Base-by-base conservation (phyloP, 23 tunicate genomes). In the Halocynthia roretzi region DNA sequence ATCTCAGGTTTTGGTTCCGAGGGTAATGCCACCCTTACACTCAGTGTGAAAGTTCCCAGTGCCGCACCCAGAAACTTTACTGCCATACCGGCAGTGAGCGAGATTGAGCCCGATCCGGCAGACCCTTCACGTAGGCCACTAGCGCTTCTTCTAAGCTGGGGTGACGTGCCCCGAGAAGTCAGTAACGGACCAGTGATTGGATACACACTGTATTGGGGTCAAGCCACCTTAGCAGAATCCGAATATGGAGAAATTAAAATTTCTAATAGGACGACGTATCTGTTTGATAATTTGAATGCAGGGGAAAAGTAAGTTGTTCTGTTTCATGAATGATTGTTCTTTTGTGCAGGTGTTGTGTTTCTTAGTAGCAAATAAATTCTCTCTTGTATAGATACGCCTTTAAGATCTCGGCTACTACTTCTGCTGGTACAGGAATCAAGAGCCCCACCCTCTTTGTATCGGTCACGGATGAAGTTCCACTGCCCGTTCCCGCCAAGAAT, bases 371-470 rank as follows among this genome's bases (percentile, higher is more conserved):
- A 68, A 68, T 1, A 14, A n/a, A 15, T n/a, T 58, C 64, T 58
- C 2, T 51, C 17, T 14, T 15, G 77, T 75, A 20, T 65, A 91
- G 98, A 71, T 93, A 78, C 55, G 87, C 82, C 50, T 93, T 93
- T 67, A 49, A 72, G 31, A 87, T 93, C 7, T 69, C 98, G 53
- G 98, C 98, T 5, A 15, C 65, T 18, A 93, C 80, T 76, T 56
- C 53, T 51, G 98, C 89, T 6, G 98, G 98, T 0, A 80, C 61
- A 51, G 89, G 98, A 14, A 85, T 83, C 15, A 75, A 71, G 66
- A 71, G 82, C 19, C 89, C 89, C 0, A 51, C 84, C 6, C 20
- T 93, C 50, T 72, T 84, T 9, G 72, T 81, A 11, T 56, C 70
- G 18, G 98, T 92, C 15, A 14, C 18, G 5, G 50, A 56, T 8